phyloP scores from a whole-genome alignment of 2,888 invertebrate genomes.

The Ctena decussata region DNA sequence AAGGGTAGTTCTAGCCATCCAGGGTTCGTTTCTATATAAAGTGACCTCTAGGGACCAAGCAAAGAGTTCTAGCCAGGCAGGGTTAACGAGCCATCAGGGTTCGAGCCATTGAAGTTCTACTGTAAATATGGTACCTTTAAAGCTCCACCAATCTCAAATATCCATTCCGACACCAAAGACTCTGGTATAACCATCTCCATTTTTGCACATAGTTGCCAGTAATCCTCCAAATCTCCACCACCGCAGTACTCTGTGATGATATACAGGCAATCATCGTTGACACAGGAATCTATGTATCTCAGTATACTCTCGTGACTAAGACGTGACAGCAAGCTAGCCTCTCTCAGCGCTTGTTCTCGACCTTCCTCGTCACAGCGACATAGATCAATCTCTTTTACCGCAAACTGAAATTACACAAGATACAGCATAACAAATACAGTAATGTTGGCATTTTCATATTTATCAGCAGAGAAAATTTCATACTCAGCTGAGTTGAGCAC shows the following conservation, averaged over 20 bases:
- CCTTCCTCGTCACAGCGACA: slow-evolving; percentile 67
- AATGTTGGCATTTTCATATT: background rate
- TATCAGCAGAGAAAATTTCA: background rate
- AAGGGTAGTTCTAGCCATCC: too few relatives aligned
- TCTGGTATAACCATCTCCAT: slow-evolving; percentile 57
- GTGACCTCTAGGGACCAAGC: too few relatives aligned
- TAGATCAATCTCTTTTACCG: slow-evolving; percentile 76
- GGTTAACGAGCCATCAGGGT: too few relatives aligned
- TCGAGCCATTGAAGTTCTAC: too few relatives aligned
- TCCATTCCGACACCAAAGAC: slow-evolving; percentile 68
- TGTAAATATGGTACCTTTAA: too few relatives aligned
- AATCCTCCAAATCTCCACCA: slow-evolving; percentile 73
- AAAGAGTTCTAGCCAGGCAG: too few relatives aligned
- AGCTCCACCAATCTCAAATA: slow-evolving; percentile 70
- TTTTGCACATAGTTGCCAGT: slow-evolving; percentile 63
- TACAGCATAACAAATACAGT: background rate
- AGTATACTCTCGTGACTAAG: slow-evolving; percentile 71
- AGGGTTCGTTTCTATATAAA: too few relatives aligned
- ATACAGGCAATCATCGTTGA: slow-evolving; percentile 70
- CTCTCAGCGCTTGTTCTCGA: slow-evolving; percentile 64
- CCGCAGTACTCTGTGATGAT: slow-evolving; percentile 77
- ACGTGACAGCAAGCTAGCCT: slow-evolving; percentile 68
- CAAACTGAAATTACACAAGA: slow-evolving; percentile 67
- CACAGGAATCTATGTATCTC: slow-evolving; percentile 73
- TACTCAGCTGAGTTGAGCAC: background rate